phyloP scores from a whole-genome alignment of 2,888 invertebrate genomes.

The Euplexia lucipara region DNA sequence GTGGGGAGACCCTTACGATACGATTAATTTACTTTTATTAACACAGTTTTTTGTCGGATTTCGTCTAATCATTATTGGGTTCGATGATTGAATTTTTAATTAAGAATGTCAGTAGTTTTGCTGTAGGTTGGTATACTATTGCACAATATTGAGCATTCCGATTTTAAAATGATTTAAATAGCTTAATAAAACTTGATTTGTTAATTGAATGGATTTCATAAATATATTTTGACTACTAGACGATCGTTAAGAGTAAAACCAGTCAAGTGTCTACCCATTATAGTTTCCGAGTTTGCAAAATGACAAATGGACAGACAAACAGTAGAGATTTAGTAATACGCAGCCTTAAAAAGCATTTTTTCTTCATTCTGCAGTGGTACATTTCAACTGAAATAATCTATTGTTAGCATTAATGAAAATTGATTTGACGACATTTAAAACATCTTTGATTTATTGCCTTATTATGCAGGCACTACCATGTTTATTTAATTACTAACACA shows the following conservation, averaged over 20 bases:
- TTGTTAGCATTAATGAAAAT: not conserved
- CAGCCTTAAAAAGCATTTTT: slow-evolving; percentile 1
- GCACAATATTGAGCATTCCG: slow-evolving; percentile 28
- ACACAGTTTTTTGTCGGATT: slow-evolving; percentile 51
- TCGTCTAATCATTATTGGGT: slow-evolving; percentile 1
- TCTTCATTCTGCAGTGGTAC: not conserved
- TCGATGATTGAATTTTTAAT: slow-evolving; percentile 31
- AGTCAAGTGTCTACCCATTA: too few species aligned
- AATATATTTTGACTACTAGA: too few species aligned
- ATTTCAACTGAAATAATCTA: too few species aligned
- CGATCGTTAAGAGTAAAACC: too few species aligned
- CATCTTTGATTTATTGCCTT: not conserved
- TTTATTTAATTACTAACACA: not conserved
- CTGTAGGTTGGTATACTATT: slow-evolving; percentile 9
- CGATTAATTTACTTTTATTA: slow-evolving; percentile 53
- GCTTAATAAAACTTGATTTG: not conserved
- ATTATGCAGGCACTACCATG: not conserved
- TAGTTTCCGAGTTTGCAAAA: too few species aligned
- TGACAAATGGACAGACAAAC: too few species aligned
- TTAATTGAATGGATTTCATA: slow-evolving; percentile 8
- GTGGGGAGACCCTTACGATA: too few species aligned
- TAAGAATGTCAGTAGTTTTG: slow-evolving; percentile 14
- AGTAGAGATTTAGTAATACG: too few species aligned
- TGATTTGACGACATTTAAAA: not conserved
- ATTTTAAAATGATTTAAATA: not conserved